Conservation (phyloP, 2,888 invertebrate genomes). For the Pheosia gnoma region DNA sequence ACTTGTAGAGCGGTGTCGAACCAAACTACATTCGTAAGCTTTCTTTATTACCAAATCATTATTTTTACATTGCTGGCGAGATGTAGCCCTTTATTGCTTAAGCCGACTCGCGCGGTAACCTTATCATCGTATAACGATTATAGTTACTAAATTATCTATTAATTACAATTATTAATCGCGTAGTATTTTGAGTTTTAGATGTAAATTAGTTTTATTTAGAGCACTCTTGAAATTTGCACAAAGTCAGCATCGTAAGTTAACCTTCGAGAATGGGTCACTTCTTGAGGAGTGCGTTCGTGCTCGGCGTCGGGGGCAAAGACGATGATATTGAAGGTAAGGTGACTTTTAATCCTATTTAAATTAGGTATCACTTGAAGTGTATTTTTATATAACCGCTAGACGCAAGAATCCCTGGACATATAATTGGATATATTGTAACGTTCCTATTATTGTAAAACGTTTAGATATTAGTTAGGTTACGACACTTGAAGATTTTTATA, state of each 20-base stretch:
- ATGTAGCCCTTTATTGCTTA: slow-evolving; percentile 73
- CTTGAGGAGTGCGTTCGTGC: slow-evolving; percentile 70
- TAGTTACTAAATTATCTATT: slow-evolving; percentile 36
- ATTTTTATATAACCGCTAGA: not conserved
- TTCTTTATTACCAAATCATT: slow-evolving; percentile 57
- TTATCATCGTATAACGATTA: slow-evolving; percentile 37
- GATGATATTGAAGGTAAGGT: slow-evolving; percentile 55
- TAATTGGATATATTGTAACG: too few species aligned
- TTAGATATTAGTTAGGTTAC: too few species aligned
- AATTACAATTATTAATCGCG: slow-evolving; percentile 42
- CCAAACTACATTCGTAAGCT: slow-evolving; percentile 65
- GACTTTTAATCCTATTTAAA: not conserved
- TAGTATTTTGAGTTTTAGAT: slow-evolving; percentile 42
- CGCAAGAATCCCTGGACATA: too few species aligned
- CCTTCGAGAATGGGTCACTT: slow-evolving; percentile 70
- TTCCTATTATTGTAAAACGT: too few species aligned
- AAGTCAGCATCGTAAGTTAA: slow-evolving; percentile 69
- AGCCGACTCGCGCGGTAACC: slow-evolving; percentile 77
- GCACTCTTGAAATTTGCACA: slow-evolving; percentile 67
- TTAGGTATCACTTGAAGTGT: slow-evolving; percentile 4
- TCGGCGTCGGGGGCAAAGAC: slow-evolving; percentile 68
- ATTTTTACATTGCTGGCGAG: slow-evolving; percentile 58
- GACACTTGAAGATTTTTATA: too few species aligned
- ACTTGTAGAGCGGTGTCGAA: slow-evolving; percentile 67
- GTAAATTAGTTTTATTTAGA: slow-evolving; percentile 42